Conservation (phyloP, 2,797 vertebrate genomes). For the Craterocephalus amniculus region DNA sequence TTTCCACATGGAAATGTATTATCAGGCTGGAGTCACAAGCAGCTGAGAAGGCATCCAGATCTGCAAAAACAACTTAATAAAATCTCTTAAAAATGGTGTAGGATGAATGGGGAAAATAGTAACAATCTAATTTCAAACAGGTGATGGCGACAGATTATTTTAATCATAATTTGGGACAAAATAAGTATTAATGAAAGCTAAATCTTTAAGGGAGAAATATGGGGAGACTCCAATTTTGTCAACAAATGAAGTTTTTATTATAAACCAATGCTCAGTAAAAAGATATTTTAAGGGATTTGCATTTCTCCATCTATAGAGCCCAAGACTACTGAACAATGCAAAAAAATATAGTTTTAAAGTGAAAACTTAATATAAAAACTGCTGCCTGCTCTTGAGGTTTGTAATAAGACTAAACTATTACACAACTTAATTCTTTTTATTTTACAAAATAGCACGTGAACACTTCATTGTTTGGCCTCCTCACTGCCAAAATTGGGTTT, state of each 20-base stretch:
- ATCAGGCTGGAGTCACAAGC: constrained; percentile 7
- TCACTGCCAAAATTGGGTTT: background rate
- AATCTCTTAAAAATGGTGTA: background rate
- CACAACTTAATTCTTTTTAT: too few species aligned
- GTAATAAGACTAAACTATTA: too few species aligned
- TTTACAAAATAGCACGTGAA: too few species aligned
- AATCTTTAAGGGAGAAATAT: background rate
- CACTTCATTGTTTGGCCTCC: too few species aligned
- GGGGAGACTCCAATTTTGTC: background rate
- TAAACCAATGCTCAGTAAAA: too few species aligned
- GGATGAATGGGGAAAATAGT: background rate
- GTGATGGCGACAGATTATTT: background rate
- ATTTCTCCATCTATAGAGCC: too few species aligned
- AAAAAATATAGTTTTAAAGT: too few species aligned
- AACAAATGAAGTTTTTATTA: background rate
- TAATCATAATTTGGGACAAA: background rate
- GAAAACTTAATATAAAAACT: too few species aligned
- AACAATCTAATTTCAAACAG: background rate
- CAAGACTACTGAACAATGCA: too few species aligned
- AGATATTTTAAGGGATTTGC: too few species aligned
- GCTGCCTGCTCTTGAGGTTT: too few species aligned
- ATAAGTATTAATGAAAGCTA: background rate
- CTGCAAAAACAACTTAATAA: background rate
- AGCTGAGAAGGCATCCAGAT: background rate
- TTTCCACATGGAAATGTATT: constrained; percentile 30